Evolutionary conservation across 2,113 vertebrate species (phyloP).

Genomic region (Toxotes chatareus): DNA sequence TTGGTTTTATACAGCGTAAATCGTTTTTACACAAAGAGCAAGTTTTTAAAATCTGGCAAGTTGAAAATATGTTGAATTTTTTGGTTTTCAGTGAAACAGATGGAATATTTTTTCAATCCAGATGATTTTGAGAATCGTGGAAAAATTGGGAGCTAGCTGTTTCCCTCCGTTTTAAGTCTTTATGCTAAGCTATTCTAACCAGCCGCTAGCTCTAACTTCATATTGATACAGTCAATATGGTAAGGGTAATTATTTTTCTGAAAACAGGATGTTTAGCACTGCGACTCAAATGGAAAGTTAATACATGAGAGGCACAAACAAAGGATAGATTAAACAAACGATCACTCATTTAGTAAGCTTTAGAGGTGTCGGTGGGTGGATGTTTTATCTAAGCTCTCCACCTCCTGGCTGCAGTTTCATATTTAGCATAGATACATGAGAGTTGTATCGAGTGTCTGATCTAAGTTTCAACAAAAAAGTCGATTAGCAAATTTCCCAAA

Average conservation of each 20-base stretch:
- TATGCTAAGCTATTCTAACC: constrained; percentile 7
- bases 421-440: neutral
- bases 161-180: neutral
- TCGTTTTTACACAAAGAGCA: too few species aligned
- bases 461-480: neutral
- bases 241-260: neutral
- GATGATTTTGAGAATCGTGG: too few species aligned
- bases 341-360: neutral
- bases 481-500: neutral
- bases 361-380: neutral
- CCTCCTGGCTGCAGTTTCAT: neutral
- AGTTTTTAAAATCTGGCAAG: too few species aligned
- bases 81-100: too few species aligned
- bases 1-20: neutral
- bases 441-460: neutral
- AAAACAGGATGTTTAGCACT: too few species aligned
- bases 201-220: neutral
- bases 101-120: too few species aligned
- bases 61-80: too few species aligned
- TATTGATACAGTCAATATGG: neutral
- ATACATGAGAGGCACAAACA: neutral
- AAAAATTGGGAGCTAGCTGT: neutral
- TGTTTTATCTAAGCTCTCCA: neutral
- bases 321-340: neutral
- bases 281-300: too few species aligned